Percentiles rank a stretch among this genome's conserved stretches.
These are phyloP conservation scores for Scopus umbretta DNA, from an alignment of 2,113 vertebrate species.

Conservation along the genomic window DNA sequence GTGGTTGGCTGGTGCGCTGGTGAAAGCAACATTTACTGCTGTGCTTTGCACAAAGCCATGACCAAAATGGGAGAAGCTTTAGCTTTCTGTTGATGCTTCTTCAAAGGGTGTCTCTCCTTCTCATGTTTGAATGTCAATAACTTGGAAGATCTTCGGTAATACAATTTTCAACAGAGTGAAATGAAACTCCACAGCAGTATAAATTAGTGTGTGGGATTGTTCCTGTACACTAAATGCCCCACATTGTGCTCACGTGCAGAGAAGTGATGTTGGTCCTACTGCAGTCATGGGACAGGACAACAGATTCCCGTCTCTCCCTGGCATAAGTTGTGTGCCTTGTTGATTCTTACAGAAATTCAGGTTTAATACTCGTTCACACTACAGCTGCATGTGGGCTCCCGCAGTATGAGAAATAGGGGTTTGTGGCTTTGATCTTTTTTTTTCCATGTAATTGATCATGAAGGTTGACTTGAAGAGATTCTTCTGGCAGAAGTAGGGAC, in stretches of 20 bases:
- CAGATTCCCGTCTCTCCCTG: not conserved
- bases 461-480: not conserved
- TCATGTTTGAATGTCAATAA: not conserved
- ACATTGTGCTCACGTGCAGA: fast-evolving
- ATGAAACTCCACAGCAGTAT: fast-evolving
- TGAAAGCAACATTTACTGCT: not conserved
- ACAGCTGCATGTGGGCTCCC: not conserved
- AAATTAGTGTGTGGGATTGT: not conserved
- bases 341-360: not conserved
- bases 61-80: not conserved
- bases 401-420: not conserved
- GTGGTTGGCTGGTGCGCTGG: not conserved
- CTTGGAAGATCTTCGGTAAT: not conserved
- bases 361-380: not conserved
- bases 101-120: not conserved
- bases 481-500: not conserved
- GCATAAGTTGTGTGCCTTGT: fast-evolving
- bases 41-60: not conserved
- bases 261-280: not conserved
- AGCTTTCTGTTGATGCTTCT: not conserved
- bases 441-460: not conserved
- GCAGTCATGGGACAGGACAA: fast-evolving
- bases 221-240: not conserved
- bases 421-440: not conserved
- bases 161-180: not conserved